These are phyloP conservation scores for Hemaris fuciformis DNA, from an alignment of 2,888 invertebrate species.

Conservation along the genomic window DNA sequence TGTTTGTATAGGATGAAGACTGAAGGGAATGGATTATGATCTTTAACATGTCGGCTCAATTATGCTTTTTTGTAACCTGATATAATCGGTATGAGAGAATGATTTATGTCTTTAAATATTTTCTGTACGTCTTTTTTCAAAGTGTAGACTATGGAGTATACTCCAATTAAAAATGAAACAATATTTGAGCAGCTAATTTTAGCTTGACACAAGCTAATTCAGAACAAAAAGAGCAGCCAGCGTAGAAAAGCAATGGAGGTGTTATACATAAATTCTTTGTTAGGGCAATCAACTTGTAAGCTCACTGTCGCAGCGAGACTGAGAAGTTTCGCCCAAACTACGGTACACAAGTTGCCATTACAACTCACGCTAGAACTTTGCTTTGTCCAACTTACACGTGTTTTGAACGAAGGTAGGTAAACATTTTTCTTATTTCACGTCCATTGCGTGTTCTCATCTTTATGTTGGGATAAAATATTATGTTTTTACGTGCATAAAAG, in stretches of 20 bases:
- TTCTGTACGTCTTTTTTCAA: too few species aligned
- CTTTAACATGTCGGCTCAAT: too few species aligned
- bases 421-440: constrained; percentile 23
- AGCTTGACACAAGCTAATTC: neutral
- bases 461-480: constrained; percentile 1
- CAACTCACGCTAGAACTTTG: constrained; percentile 25
- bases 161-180: neutral
- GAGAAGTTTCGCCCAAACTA: constrained; percentile 23
- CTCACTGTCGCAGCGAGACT: constrained; percentile 33
- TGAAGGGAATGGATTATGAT: too few species aligned
- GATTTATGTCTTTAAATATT: too few species aligned
- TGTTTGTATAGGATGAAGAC: too few species aligned
- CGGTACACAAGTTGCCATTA: constrained; percentile 23
- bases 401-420: constrained; percentile 29
- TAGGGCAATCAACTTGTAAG: constrained; percentile 69
- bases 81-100: too few species aligned
- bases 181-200: neutral
- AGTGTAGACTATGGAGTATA: too few species aligned
- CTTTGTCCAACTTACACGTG: constrained; percentile 32
- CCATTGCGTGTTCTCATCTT: neutral
- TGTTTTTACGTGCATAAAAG: constrained; percentile 3
- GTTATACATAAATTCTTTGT: constrained; percentile 58
- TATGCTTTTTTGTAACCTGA: too few species aligned
- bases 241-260: constrained; percentile 32
- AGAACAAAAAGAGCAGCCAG: neutral